phyloP scores from a whole-genome alignment of 2,113 vertebrate species.

The Marmota flaviventris region DNA sequence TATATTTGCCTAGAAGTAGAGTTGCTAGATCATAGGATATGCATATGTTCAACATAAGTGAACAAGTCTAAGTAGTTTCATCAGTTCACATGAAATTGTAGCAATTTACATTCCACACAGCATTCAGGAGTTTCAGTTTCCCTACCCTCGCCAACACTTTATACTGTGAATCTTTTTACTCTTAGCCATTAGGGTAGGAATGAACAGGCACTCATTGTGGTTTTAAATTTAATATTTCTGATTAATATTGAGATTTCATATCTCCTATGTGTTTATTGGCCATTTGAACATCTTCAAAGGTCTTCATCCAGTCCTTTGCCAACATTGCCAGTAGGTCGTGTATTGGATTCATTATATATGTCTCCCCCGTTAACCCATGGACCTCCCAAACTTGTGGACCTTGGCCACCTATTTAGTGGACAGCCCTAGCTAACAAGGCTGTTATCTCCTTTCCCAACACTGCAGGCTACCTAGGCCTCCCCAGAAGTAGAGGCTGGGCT shows the following conservation, averaged over 20 bases:
- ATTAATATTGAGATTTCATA: background rate
- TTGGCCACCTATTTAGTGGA: background rate
- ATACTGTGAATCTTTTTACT: background rate
- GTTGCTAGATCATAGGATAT: background rate
- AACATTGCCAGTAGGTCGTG: background rate
- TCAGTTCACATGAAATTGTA: background rate
- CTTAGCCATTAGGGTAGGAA: background rate
- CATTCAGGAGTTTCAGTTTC: background rate
- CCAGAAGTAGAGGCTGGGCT: background rate
- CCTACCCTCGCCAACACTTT: background rate
- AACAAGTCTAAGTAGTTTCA: background rate
- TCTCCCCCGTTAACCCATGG: background rate
- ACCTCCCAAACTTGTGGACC: background rate
- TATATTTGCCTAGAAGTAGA: background rate
- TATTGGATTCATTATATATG: background rate
- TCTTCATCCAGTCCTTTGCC: background rate
- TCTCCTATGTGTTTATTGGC: background rate
- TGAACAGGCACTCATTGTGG: background rate
- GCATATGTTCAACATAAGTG: background rate
- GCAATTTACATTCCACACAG: background rate
- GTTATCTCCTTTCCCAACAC: background rate
- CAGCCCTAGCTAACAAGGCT: background rate
- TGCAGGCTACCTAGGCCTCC: background rate
- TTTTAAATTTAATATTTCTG: constrained; percentile 18
- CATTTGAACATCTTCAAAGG: background rate